phyloP scores from a whole-genome alignment of 2,113 vertebrate genomes.

The Elephas maximus region DNA sequence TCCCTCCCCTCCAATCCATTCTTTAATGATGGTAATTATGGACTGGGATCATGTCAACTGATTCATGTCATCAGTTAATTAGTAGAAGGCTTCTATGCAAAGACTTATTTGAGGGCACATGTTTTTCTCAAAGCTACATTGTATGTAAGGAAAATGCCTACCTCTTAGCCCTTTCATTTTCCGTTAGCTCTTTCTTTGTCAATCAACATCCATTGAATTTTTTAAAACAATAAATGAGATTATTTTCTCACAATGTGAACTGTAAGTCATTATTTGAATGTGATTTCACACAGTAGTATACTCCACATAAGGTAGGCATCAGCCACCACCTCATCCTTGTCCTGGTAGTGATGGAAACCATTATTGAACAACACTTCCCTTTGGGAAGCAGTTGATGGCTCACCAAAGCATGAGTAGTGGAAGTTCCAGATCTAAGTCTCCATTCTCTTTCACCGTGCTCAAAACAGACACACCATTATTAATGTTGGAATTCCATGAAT shows the following conservation, averaged over 20 bases:
- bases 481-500: background rate
- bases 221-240: background rate
- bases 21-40: constrained; percentile 38
- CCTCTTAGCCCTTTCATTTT: constrained; percentile 4
- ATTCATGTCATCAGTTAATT: constrained; percentile 8
- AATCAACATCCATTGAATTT: background rate
- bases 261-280: background rate
- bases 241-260: background rate
- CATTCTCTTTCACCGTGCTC: background rate
- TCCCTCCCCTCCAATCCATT: background rate
- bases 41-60: background rate
- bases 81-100: constrained; percentile 17
- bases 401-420: background rate
- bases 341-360: background rate
- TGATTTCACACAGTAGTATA: background rate
- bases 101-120: background rate
- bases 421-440: background rate
- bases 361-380: background rate
- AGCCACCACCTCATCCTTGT: background rate
- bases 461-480: background rate
- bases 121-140: background rate
- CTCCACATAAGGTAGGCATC: background rate
- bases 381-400: background rate
- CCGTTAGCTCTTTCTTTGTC: background rate
- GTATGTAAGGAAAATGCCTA: background rate